A percentile compares a stretch with the other conserved stretches of the same genome.
Conservation (phyloP, 2,888 invertebrate species). For the Girardia tigrina region DNA sequence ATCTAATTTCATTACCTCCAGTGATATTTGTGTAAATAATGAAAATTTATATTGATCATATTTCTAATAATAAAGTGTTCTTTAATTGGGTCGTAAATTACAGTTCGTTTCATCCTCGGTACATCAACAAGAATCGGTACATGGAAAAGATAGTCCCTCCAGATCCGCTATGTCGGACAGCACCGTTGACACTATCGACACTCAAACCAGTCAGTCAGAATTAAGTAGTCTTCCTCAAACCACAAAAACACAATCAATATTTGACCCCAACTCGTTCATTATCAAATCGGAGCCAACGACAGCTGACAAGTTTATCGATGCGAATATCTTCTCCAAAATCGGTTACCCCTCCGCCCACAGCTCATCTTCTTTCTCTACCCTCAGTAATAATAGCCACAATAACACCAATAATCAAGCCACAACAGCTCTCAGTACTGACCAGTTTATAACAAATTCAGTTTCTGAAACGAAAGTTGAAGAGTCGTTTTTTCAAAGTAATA, state of each 20-base stretch:
- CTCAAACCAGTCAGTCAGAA: neutral
- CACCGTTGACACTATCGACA: neutral
- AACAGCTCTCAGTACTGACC: neutral
- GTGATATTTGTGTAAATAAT: too few relatives aligned
- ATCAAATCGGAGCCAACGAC: neutral
- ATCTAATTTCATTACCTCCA: too few relatives aligned
- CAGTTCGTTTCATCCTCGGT: too few relatives aligned
- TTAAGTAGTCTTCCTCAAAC: neutral
- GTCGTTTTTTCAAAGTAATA: neutral
- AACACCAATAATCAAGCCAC: neutral
- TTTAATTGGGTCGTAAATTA: too few relatives aligned
- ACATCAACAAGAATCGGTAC: neutral
- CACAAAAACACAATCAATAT: neutral
- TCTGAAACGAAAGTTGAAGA: neutral
- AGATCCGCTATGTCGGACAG: neutral
- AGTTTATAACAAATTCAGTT: neutral
- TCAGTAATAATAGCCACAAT: neutral
- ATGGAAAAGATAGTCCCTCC: neutral
- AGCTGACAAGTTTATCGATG: neutral
- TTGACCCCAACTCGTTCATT: neutral
- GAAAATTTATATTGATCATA: too few relatives aligned
- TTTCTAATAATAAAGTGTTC: too few relatives aligned
- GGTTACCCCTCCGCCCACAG: neutral
- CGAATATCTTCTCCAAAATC: neutral
- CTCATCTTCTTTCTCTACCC: neutral